These are phyloP conservation scores for Steinernema carpocapsae DNA, from an alignment of 2,888 invertebrate species.

Conservation along the genomic window DNA sequence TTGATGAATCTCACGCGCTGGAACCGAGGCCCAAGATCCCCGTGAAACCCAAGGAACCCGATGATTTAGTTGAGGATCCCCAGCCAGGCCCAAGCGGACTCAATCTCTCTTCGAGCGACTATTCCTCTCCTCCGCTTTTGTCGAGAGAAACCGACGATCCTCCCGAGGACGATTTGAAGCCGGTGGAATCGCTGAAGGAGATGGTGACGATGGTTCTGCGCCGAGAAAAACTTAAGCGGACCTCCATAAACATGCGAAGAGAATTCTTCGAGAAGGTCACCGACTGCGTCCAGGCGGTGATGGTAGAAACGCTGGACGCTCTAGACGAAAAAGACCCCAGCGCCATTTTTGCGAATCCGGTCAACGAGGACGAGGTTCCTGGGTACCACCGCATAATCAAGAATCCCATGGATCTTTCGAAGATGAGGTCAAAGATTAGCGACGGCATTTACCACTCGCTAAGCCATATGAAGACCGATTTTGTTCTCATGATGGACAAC, in stretches of 20 bases:
- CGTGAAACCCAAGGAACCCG: not conserved
- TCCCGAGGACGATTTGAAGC: not conserved
- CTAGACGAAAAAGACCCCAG: slow-evolving; percentile 44
- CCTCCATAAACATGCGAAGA: not conserved
- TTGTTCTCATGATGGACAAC: slow-evolving; percentile 92
- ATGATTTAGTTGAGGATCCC: not conserved
- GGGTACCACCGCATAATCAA: slow-evolving; percentile 86
- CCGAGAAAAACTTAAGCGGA: slow-evolving; percentile 2
- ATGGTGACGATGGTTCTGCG: slow-evolving; percentile 6
- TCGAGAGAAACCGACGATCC: not conserved
- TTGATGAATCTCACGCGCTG: not conserved
- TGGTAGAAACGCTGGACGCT: slow-evolving; percentile 43
- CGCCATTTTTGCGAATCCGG: slow-evolving; percentile 55
- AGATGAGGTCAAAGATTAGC: slow-evolving; percentile 77
- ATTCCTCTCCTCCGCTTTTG: slow-evolving; percentile 20
- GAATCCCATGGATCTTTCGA: slow-evolving; percentile 86
- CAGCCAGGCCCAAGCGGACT: slow-evolving; percentile 16
- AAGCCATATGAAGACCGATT: slow-evolving; percentile 84
- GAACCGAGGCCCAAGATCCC: not conserved
- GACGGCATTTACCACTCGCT: slow-evolving; percentile 76
- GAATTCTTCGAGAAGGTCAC: slow-evolving; percentile 32
- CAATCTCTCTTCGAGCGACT: not conserved
- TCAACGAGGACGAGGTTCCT: slow-evolving; percentile 74
- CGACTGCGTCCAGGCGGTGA: slow-evolving; percentile 34
- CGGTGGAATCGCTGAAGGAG: not conserved